Evolutionary conservation across 2,888 invertebrate species (phyloP).

Genomic region (Apamea crenata): DNA sequence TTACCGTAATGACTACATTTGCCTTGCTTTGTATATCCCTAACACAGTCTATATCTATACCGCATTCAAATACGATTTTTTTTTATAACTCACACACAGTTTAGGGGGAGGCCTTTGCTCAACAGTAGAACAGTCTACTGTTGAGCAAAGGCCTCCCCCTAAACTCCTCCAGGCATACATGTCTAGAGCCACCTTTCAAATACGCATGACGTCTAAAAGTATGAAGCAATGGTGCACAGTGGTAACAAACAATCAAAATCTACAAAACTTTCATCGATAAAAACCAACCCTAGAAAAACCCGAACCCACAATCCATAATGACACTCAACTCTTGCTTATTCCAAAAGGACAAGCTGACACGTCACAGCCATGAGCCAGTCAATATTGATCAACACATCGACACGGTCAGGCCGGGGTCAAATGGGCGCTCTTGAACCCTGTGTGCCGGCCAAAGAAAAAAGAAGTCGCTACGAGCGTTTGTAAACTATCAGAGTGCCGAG

Average conservation of each 20-base stretch:
- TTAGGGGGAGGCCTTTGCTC: too few species aligned
- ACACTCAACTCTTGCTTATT: conserved; percentile 60
- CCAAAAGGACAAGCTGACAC: conserved; percentile 57
- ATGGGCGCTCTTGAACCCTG: conserved; percentile 72
- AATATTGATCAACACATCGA: conserved; percentile 65
- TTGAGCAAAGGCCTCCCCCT: background rate
- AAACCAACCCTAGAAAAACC: conserved; percentile 22
- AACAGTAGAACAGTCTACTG: too few species aligned
- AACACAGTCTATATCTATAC: background rate
- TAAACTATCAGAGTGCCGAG: conserved; percentile 52
- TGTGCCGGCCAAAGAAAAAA: conserved; percentile 62
- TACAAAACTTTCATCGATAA: background rate
- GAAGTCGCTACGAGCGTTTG: conserved; percentile 48
- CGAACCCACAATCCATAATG: conserved; percentile 32
- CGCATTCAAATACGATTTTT: background rate
- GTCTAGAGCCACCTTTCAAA: background rate
- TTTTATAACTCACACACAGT: too few species aligned
- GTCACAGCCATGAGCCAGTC: conserved; percentile 57
- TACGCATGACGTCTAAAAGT: background rate
- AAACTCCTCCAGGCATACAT: background rate
- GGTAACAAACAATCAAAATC: background rate
- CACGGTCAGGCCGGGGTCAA: conserved; percentile 68
- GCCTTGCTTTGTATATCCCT: too few species aligned
- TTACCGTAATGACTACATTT: background rate
- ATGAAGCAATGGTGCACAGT: fast-evolving